Conservation (phyloP, 2,113 vertebrate genomes). For the Pongo abelii region DNA sequence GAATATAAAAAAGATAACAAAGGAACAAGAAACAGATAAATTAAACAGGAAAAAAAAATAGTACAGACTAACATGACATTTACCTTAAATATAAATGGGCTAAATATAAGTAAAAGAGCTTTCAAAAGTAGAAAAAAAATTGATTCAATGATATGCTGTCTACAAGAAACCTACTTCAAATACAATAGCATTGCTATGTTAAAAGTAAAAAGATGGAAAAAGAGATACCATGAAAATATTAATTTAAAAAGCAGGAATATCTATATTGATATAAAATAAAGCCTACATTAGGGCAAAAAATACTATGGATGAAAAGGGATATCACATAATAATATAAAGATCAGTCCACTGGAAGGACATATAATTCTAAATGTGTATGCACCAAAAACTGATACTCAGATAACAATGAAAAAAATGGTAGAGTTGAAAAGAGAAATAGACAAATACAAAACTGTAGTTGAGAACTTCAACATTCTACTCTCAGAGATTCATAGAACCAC, state of each 20-base stretch:
- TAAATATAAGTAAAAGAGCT: not conserved
- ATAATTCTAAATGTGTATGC: not conserved
- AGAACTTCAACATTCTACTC: not conserved
- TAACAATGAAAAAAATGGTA: not conserved
- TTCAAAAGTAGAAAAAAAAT: not conserved
- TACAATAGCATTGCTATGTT: not conserved
- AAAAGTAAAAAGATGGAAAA: not conserved
- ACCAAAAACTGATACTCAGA: not conserved
- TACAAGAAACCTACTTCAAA: not conserved
- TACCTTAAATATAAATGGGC: not conserved
- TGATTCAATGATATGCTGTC: not conserved
- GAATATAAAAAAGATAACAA: not conserved
- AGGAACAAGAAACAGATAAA: not conserved
- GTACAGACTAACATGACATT: not conserved
- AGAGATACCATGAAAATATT: not conserved
- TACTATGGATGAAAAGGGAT: not conserved
- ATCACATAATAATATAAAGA: not conserved
- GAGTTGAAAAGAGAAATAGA: not conserved
- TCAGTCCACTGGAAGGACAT: not conserved
- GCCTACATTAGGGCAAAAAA: not conserved
- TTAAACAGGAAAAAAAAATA: not conserved
- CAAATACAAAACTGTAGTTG: not conserved
- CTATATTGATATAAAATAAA: not conserved
- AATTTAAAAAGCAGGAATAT: not conserved
- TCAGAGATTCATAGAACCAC: not conserved